Evolutionary conservation across 1,140 invertebrate species (phyloP), one percentile per base, ranked within the genome.

Genomic region (Drepana arcuata): DNA sequence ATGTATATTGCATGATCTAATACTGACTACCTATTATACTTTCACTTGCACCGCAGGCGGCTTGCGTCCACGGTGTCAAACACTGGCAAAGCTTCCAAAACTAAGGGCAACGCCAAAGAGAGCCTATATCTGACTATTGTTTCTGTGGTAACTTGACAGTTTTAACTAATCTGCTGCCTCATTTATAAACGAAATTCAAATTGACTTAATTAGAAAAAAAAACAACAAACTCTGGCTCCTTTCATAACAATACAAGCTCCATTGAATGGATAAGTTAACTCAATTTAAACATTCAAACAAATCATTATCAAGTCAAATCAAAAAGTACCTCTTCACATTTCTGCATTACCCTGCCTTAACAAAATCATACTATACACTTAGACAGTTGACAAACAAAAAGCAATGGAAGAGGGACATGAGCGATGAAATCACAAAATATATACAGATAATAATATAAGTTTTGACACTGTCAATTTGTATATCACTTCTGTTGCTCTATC

Each of bases 211-310:
- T 50, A 51, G 52, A 71, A 75, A 75, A 66, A 72, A 77, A 79
- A 78, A 68, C 59, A 81, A 81, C 69, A 74, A 79, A 70, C 71
- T 72, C 63, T 70, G 62, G 70, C 64, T 69, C 51, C 66, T 70
- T 70, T 68, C 68, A 62, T 79, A 81, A 80, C 73, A 80, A 78
- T 73, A 70, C 68, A 75, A 69, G 72, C 63, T 80, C 75, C 77
- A 81, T 78, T 71, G 71, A 63, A 82, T 82, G 74, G 78, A 82
- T 68, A 70, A 77, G 72, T 79, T 61, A 81, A 81, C 70, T 73
- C 61, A 79, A 79, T 75, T 69, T 70, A 67, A 69, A 78, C 73
- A 73, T 75, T 75, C 74, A 74, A 82, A 82, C 71, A 72, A 74
- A 68, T 70, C 53, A 45, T 63, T 59, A 61, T 68, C 67, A 60